Conservation (phyloP, 2,888 invertebrate species). For the Torymus auratus region DNA sequence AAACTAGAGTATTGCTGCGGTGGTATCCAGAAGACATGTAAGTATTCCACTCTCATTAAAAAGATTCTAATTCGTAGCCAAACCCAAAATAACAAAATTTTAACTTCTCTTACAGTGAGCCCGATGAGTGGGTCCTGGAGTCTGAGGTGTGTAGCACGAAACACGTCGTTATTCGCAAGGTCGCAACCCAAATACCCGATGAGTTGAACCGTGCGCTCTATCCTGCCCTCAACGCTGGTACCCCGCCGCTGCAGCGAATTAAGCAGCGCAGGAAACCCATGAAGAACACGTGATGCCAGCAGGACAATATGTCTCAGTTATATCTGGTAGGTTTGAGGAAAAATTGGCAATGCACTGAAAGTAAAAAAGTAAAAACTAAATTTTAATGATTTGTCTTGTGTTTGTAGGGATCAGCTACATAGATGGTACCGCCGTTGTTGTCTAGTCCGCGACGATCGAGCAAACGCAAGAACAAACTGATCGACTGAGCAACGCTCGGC, state of each 20-base stretch:
- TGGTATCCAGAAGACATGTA: slow-evolving; percentile 93
- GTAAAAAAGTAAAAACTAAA: too few relatives aligned
- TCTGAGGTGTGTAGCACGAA: slow-evolving; percentile 75
- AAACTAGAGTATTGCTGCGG: slow-evolving; percentile 85
- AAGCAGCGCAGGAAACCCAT: slow-evolving; percentile 74
- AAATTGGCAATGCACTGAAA: not conserved
- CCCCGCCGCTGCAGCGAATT: slow-evolving; percentile 64
- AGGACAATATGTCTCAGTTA: not conserved
- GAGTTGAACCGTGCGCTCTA: slow-evolving; percentile 69
- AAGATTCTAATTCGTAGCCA: too few relatives aligned
- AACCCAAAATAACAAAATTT: slow-evolving; percentile 9
- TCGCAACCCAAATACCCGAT: slow-evolving; percentile 66
- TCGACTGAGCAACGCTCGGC: slow-evolving; percentile 56
- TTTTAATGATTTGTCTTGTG: not conserved
- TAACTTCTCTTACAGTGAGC: slow-evolving; percentile 80
- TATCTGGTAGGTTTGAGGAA: slow-evolving; percentile 28
- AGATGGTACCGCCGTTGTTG: slow-evolving; percentile 61
- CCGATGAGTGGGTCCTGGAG: slow-evolving; percentile 91
- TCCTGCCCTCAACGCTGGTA: slow-evolving; percentile 68
- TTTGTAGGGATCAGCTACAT: slow-evolving; percentile 27
- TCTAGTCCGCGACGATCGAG: slow-evolving; percentile 64
- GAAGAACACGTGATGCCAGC: slow-evolving; percentile 73
- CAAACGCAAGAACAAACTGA: slow-evolving; percentile 57
- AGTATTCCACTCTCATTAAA: slow-evolving; percentile 76
- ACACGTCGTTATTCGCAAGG: slow-evolving; percentile 71